Conservation (phyloP, 2,888 invertebrate genomes). For the Philonicus albiceps region DNA sequence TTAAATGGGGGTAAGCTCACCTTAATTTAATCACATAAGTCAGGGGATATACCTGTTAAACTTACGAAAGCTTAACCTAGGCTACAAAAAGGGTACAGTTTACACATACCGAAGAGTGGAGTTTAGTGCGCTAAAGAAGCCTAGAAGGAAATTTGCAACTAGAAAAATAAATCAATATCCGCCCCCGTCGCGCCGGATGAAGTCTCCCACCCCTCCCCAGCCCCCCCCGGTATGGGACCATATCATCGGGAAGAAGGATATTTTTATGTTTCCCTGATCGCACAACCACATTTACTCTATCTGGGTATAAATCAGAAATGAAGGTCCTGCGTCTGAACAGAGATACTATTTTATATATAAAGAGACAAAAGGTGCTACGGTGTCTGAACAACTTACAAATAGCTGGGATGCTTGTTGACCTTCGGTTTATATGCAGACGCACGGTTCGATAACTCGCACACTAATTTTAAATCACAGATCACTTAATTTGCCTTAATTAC, state of each 20-base stretch:
- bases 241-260: background rate
- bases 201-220: background rate
- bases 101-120: background rate
- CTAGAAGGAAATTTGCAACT: background rate
- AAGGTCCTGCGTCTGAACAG: background rate
- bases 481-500: constrained; percentile 22
- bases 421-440: constrained; percentile 16
- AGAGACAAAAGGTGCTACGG: background rate
- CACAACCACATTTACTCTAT: background rate
- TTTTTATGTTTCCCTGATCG: background rate
- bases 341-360: background rate
- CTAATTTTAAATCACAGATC: constrained; percentile 42
- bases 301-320: background rate
- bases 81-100: background rate
- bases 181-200: background rate
- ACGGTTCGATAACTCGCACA: background rate
- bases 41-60: background rate
- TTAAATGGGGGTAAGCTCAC: background rate
- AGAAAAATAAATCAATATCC: background rate
- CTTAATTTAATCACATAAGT: background rate
- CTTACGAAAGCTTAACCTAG: background rate
- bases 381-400: constrained; percentile 21
- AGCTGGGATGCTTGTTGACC: constrained; percentile 13
- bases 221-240: background rate
- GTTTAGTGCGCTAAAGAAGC: background rate